Evolutionary conservation across 2,797 vertebrate species (phyloP).

Genomic region (Pogoniulus pusillus): DNA sequence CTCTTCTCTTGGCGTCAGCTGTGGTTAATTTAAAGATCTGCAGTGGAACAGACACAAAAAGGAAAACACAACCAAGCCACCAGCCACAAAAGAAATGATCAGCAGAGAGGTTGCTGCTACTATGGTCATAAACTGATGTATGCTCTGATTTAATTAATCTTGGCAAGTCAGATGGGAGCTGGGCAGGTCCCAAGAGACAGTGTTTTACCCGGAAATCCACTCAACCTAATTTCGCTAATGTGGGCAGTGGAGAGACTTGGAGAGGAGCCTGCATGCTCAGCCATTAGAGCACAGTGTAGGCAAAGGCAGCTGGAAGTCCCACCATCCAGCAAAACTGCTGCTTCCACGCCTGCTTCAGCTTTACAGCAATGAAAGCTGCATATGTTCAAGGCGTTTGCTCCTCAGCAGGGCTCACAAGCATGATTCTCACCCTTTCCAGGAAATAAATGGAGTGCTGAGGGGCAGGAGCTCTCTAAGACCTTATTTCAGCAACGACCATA

Average conservation of each 20-base stretch:
- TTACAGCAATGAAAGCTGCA: conserved; percentile 40
- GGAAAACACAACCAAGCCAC: conserved; percentile 58
- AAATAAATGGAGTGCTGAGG: conserved; percentile 47
- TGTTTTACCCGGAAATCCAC: conserved; percentile 81
- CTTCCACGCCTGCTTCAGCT: conserved; percentile 35
- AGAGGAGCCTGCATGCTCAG: conserved; percentile 68
- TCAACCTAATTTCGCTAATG: conserved; percentile 84
- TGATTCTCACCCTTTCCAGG: conserved; percentile 53
- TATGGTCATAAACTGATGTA: conserved; percentile 73
- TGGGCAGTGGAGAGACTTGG: conserved; percentile 75
- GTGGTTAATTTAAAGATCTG: conserved; percentile 65
- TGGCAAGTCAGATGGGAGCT: conserved; percentile 77
- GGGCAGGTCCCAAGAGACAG: conserved; percentile 79
- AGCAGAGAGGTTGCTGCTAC: conserved; percentile 71
- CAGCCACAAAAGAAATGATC: conserved; percentile 67
- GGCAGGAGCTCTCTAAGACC: background rate
- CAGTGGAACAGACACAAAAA: conserved; percentile 61
- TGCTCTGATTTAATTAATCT: conserved; percentile 80
- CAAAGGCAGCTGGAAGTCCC: conserved; percentile 72
- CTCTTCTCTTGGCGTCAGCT: conserved; percentile 41
- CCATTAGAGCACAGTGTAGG: conserved; percentile 69
- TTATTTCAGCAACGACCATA: background rate
- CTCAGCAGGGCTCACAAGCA: conserved; percentile 32
- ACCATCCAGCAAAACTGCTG: conserved; percentile 55
- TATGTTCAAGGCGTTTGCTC: conserved; percentile 57